Evolutionary conservation across 1,140 invertebrate genomes (phyloP), one percentile per base, ranked within the genome.

Genomic region (Eupristina koningsbergeri): DNA sequence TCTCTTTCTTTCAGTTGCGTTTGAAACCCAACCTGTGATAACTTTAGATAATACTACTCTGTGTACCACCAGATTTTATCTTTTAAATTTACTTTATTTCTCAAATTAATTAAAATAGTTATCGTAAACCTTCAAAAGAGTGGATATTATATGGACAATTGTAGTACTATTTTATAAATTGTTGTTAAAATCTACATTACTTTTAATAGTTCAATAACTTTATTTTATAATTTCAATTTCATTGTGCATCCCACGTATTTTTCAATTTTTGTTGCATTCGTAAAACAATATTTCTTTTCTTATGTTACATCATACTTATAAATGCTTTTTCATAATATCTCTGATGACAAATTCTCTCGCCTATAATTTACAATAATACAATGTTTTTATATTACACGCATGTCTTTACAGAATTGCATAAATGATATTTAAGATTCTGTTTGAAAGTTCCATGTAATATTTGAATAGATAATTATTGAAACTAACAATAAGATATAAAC

Each of bases 281-380:
- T 71, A 17, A n/a, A 41, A 53, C 63, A 67, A 79, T 77, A 34
- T 39, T 76, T 74, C 41, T 50, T 53, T 45, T 50, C 64, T n/a
- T 31, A 63, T 69, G 36, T 80, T 80, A 53, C 63, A 31, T 31
- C 78, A 31, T 26, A 36, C 41, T 50, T 19, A 71, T 69, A 53
- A 31, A 53, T 53, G 31, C 45, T 64, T 80, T 53, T 50, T 31
- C 63, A 80, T 80, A 53, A 50, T 26, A 80, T 80, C 78, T 50
- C 36, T 5, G 31, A 80, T 80, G 64, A 80, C 64, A 69, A 80
- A 80, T 80, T 29, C 29, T 29, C 50, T 19, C 29, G 26, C 15
- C 17, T 31, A n/a, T 71, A 41, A 71, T 71, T 71, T 71, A 71
- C 67, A 36, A 71, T 71, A 71, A 2, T 71, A 71, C 67, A 71